Conservation (phyloP, 2,797 vertebrate species). For the Chaenodraco wilsoni region DNA sequence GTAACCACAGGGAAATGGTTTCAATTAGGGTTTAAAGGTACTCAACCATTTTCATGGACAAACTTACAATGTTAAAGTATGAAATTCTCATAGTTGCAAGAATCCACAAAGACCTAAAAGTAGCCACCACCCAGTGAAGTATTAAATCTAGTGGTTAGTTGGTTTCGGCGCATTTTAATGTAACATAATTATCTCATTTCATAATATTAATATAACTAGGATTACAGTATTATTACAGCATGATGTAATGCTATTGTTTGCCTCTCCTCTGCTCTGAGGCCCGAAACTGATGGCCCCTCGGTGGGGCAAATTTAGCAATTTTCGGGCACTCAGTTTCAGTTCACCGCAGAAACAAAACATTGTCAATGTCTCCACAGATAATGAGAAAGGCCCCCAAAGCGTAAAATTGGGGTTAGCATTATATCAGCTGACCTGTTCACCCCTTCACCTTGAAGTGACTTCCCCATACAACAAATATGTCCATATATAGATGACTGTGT, state of each 20-base stretch:
- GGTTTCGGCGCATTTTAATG: constrained; percentile 24
- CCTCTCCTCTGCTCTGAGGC: constrained; percentile 6
- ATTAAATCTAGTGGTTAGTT: constrained; percentile 16
- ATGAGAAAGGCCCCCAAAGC: neutral
- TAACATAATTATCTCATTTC: constrained; percentile 25
- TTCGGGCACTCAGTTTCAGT: constrained; percentile 33
- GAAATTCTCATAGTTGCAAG: neutral
- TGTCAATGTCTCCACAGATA: neutral
- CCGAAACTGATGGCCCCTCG: neutral
- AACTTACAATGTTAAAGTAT: neutral
- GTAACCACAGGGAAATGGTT: constrained; percentile 34
- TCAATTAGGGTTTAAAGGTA: constrained; percentile 1
- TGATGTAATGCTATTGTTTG: constrained; percentile 30
- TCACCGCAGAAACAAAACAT: constrained; percentile 18
- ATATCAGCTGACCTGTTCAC: constrained; percentile 47
- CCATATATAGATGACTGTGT: constrained; percentile 35
- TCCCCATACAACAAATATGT: constrained; percentile 36
- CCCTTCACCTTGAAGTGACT: constrained; percentile 30
- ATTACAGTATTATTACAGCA: constrained; percentile 34
- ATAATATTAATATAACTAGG: constrained; percentile 16
- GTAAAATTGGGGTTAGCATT: constrained; percentile 17
- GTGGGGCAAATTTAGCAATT: constrained; percentile 3
- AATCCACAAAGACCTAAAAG: neutral
- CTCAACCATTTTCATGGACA: neutral
- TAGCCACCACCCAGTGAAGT: constrained; percentile 3